Base-by-base conservation (phyloP, 2,797 vertebrate species). In the Poecilia gillii region DNA sequence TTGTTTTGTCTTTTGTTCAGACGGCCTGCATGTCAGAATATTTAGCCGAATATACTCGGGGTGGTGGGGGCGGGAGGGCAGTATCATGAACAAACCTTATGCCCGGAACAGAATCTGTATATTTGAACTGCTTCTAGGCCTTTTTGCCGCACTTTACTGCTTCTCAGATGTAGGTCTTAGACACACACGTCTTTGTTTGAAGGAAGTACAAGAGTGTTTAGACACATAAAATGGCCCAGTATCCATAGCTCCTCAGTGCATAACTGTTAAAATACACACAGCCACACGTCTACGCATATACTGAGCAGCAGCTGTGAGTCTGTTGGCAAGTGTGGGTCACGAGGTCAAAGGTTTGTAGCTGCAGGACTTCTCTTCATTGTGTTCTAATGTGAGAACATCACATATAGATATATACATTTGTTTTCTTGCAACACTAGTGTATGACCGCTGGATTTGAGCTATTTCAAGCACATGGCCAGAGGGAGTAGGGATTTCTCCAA, bases 341-440 rank as follows among this genome's bases (percentile, higher is more conserved):
- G n/a, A 66, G 82, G 77, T 91, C 79, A 90, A 70, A 87, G 91
- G 88, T 93, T 92, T 93, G 72, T 92, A 94, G 92, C 93, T 92
- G 88, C 86, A 83, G 88, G 70, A 74, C 72, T 77, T 85, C 87
- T 66, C 9, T 85, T 82, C 59, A 53, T 78, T 87, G 84, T 82
- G 81, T 85, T 78, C 79, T 86, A 83, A 80, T 79, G 78, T 33
- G 31, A 64, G 66, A 18, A 47, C 23, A 25, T 25, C 23, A 8
- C 49, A 25, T 53, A 25, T 23, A 53, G 23, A 53, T 25, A 25
- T 53, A 53, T 53, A 25, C 7, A 25, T n/a, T 75, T 70, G 6
- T 53, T 49, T 28, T 2, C 41, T 33, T 28, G 18, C n/a, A 33
- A 18, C 8, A 7, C 31, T 28, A 66, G 20, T 3, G 23, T 43